Percentiles rank a stretch among this genome's conserved stretches.
These are phyloP conservation scores for Gopherus evgoodei DNA, from an alignment of 2,113 vertebrate species.

Conservation along the genomic window DNA sequence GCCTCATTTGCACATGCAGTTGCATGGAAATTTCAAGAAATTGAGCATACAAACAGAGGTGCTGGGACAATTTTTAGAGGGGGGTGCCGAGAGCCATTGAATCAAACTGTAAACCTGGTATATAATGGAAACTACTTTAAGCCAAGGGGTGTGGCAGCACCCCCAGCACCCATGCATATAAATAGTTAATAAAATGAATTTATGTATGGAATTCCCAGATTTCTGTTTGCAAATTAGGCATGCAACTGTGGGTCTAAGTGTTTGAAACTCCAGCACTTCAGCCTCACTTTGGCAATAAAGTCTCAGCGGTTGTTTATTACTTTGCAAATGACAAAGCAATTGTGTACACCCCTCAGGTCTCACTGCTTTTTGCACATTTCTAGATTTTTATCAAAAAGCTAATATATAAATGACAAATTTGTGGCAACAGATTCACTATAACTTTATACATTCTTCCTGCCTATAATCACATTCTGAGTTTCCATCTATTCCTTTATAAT, in stretches of 20 bases:
- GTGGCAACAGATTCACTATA: neutral
- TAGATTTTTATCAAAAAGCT: neutral
- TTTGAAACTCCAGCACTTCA: neutral
- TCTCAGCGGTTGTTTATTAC: neutral
- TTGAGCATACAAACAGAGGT: neutral
- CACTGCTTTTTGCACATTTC: rapidly evolving
- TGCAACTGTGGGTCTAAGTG: neutral
- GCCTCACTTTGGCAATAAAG: neutral
- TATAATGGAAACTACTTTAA: too few relatives aligned
- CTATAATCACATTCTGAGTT: neutral
- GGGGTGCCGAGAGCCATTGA: too few relatives aligned
- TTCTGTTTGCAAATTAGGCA: neutral
- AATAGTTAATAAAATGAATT: neutral
- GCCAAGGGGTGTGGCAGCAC: too few relatives aligned
- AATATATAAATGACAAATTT: neutral
- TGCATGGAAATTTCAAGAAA: neutral
- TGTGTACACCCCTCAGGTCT: neutral
- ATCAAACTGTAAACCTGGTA: too few relatives aligned
- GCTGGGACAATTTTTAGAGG: too few relatives aligned
- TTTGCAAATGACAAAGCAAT: neutral
- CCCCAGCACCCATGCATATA: neutral
- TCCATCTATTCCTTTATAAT: neutral
- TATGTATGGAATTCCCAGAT: neutral
- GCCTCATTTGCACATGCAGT: neutral
- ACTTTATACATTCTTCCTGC: neutral